Evolutionary conservation across 1,140 invertebrate species (phyloP), one percentile per base, ranked within the genome.

Genomic region (Globodera ellingtonae): DNA sequence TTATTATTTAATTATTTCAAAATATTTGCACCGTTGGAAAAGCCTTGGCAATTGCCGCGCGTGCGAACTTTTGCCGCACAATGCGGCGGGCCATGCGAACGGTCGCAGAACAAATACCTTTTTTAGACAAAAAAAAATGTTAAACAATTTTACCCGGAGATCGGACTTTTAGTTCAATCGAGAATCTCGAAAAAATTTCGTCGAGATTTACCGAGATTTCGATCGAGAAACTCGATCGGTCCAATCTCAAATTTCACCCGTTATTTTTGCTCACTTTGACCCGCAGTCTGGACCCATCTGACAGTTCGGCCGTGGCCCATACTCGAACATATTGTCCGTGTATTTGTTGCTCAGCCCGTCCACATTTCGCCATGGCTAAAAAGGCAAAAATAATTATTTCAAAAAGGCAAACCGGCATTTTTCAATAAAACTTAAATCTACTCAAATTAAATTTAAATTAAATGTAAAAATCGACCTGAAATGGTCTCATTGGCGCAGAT

Each of bases 331-430:
- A 56, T 88, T 87, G 72, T 88, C 87, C 46, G 87, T 88, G 73
- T 87, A 88, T 74, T 84, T 82, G 67, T 88, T 88, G 44, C 75
- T 82, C 71, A 88, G 67, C 13, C 86, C 87, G 77, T 88, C 87
- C n/a, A 88, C 82, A 69, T 87, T 87, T 47, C 81, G 69, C 84
- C 84, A 88, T 21, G 83, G 83, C 62, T 84, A 71, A 59, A 84
- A 48, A 47, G 18, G 8, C 7, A 52, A n/a, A 74, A 48, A 15
- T 71, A 21, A 71, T 67, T 76, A 83, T 72, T 80, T 79, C 13
- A 81, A n/a, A 35, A 35, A 35, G 35, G 35, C 35, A 35, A 35
- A 35, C 3, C 13, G 85, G 21, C 18, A n/a, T 72, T 84, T 85
- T 35, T 24, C 24, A 24, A 24, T 24, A 24, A 24, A 24, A 24